Conservation (phyloP, 2,888 invertebrate species). For the Leptinotarsa peninsularis region DNA sequence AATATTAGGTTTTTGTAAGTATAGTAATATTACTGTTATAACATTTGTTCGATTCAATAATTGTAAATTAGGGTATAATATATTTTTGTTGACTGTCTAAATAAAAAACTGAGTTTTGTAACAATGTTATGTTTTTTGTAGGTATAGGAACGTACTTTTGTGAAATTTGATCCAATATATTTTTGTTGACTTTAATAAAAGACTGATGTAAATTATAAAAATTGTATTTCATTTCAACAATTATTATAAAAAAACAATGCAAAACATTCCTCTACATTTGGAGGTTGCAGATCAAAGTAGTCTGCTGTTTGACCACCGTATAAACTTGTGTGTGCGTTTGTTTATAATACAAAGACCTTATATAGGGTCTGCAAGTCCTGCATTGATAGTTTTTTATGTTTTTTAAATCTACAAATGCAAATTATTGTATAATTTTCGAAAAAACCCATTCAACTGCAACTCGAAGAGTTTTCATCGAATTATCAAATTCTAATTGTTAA, state of each 20-base stretch:
- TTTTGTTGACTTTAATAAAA: background rate
- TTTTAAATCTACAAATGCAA: conserved; percentile 37
- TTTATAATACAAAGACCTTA: conserved; percentile 22
- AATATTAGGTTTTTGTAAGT: background rate
- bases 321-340: conserved; percentile 22
- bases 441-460: conserved; percentile 45
- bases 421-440: conserved; percentile 38
- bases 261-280: conserved; percentile 22
- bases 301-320: conserved; percentile 34
- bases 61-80: background rate
- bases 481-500: conserved; percentile 36
- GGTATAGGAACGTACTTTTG: background rate
- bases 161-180: background rate
- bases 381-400: conserved; percentile 7
- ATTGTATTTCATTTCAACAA: conserved; percentile 10
- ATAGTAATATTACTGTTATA: background rate
- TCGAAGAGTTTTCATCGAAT: conserved; percentile 36
- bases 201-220: conserved; percentile 2
- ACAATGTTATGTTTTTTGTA: conserved; percentile 4
- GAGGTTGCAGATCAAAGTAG: conserved; percentile 23
- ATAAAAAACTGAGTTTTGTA: background rate
- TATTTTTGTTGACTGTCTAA: conserved; percentile 3
- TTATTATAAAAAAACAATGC: background rate
- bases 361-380: background rate
- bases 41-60: background rate